phyloP scores from a whole-genome alignment of 2,113 vertebrate species.

The Plestiodon gilberti region DNA sequence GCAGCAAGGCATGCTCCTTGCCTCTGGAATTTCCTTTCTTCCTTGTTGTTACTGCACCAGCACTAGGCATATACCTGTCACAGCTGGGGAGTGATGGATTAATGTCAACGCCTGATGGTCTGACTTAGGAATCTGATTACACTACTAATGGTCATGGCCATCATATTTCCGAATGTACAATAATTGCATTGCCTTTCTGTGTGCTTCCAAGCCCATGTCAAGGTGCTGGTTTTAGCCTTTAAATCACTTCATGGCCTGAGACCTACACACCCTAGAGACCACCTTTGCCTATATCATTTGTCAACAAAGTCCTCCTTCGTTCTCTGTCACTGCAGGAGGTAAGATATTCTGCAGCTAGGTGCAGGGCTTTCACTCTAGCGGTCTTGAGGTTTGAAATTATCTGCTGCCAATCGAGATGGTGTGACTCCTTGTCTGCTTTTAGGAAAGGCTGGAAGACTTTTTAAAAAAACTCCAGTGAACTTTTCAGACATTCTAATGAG shows the following conservation, averaged over 20 bases:
- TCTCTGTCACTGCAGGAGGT: neutral
- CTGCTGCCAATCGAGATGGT: neutral
- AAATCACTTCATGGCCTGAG: neutral
- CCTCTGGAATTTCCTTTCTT: conserved; percentile 25
- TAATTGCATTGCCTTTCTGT: neutral
- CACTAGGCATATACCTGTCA: conserved; percentile 48
- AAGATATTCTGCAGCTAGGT: neutral
- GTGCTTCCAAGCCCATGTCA: neutral
- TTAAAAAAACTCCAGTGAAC: neutral
- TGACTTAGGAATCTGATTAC: conserved; percentile 32
- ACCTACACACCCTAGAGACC: neutral
- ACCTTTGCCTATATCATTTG: neutral
- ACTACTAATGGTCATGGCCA: neutral
- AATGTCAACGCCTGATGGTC: conserved; percentile 30
- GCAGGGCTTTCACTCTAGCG: neutral
- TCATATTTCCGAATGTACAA: neutral
- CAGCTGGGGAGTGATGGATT: conserved; percentile 47
- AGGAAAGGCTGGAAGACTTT: neutral
- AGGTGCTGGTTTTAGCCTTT: neutral
- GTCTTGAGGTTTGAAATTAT: neutral
- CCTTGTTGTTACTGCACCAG: conserved; percentile 26
- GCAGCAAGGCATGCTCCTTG: conserved; percentile 54
- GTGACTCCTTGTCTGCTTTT: neutral
- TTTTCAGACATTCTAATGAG: neutral
- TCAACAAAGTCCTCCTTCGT: neutral